Base-by-base conservation (phyloP, 2,797 vertebrate genomes). In the Heliangelus exortis region DNA sequence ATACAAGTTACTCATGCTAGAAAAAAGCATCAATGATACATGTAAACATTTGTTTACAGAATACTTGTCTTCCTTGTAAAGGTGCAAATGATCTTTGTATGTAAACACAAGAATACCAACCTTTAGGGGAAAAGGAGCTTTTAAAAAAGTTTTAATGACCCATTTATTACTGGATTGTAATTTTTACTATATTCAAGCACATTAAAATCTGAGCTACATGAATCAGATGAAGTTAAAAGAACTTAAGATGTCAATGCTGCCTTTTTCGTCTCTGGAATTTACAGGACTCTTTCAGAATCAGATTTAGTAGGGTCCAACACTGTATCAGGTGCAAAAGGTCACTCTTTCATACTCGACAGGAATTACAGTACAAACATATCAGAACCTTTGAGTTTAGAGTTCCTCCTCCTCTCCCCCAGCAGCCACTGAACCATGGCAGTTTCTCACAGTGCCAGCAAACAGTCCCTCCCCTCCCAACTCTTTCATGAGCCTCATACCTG, bases 1-100 rank as follows among this genome's bases (percentile, higher is more conserved):
- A 83, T 98, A 98, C 98, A 98, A 98, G 97, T 98, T 98, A 98
- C 97, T 98, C 98, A 98, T 98, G 98, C 98, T 98, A 98, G 97
- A 98, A 98, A 98, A 98, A 98, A 98, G 97, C 98, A 98, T 98
- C 97, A 97, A 98, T 98, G 97, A 97, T 97, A 97, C 91, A 98
- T 96, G 97, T 98, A 98, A 98, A 98, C 98, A 97, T 92, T 73
- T 97, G 96, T 98, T 98, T 98, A 98, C 97, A 97, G 97, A 98
- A 98, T 97, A 98, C 97, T 97, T 97, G 85, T 95, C 96, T 97
- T 97, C 92, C 95, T 97, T 97, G 93, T 97, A 97, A 98, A 98
- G 98, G 98, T 98, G 98, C 98, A 98, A 98, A 98, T 97, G 96
- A 97, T 98, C 77, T 96, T 97, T 92, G 94, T 97, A 98, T 98